A percentile compares a stretch with the other conserved stretches of the same genome.
Conservation (phyloP, 2,888 invertebrate species). For the Acholoe squamosa region DNA sequence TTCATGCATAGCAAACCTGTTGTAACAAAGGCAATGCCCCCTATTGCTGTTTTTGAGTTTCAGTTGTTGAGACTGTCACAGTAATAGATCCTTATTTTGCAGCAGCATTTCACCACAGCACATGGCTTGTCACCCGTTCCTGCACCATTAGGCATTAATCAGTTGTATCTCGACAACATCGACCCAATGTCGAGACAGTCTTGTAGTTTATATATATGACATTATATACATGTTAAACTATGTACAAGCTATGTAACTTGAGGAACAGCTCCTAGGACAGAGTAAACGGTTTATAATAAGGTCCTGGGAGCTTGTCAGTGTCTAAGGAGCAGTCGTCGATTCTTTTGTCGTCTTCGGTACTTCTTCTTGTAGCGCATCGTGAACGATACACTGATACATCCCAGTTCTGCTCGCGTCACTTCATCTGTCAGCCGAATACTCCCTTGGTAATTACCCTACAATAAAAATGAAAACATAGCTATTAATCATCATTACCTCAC, state of each 20-base stretch:
- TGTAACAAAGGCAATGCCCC: no score
- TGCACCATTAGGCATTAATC: background rate
- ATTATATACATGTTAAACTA: background rate
- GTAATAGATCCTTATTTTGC: no score
- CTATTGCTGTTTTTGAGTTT: no score
- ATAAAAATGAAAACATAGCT: background rate
- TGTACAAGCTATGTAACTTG: background rate
- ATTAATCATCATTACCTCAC: no score
- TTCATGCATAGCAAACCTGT: no score
- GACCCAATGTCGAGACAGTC: background rate
- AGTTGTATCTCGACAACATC: background rate
- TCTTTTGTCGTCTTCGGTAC: background rate
- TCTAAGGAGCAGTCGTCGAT: background rate
- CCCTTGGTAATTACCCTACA: conserved; percentile 63
- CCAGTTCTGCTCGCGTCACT: conserved; percentile 49
- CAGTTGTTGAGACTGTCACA: no score
- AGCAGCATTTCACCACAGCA: no score
- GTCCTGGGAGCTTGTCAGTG: background rate
- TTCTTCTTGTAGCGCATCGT: conserved; percentile 60
- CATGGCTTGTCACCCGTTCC: no score
- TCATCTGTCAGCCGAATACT: conserved; percentile 53
- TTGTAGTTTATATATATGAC: background rate
- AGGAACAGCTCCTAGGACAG: background rate
- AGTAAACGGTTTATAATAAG: background rate
- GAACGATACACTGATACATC: conserved; percentile 56